Evolutionary conservation across 2,113 vertebrate species (phyloP).

Genomic region (Sapajus apella): DNA sequence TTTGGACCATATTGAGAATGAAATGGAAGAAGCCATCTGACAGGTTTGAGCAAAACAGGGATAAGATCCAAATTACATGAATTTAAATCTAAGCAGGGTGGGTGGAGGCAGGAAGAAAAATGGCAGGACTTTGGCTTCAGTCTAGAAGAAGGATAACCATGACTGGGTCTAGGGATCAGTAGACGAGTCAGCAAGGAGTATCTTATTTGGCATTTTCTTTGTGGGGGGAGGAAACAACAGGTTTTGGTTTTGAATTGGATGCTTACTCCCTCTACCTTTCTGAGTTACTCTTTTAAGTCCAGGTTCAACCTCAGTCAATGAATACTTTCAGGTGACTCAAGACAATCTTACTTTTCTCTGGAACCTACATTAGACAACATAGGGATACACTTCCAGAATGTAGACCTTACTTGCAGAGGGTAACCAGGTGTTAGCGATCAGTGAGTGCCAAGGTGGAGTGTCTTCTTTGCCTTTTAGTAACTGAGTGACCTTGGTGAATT

Average conservation of each 20-base stretch:
- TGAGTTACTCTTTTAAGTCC: not conserved
- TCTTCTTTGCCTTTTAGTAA: not conserved
- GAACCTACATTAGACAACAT: not conserved
- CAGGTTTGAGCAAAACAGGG: accelerated
- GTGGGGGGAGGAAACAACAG: not conserved
- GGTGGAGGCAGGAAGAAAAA: not conserved
- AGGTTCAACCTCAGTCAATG: not conserved
- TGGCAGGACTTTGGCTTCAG: too few relatives aligned
- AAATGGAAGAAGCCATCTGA: not conserved
- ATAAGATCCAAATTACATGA: not conserved
- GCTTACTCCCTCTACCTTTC: not conserved
- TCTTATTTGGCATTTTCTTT: not conserved
- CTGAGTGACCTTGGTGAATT: not conserved
- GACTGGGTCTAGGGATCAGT: not conserved
- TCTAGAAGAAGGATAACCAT: not conserved
- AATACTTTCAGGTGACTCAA: not conserved
- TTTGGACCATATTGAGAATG: not conserved
- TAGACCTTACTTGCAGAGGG: accelerated
- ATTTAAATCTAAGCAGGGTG: not conserved
- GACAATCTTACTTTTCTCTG: not conserved
- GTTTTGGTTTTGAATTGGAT: not conserved
- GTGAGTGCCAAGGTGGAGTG: not conserved
- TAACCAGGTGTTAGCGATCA: not conserved
- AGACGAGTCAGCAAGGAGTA: not conserved
- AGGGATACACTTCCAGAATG: not conserved